Evolutionary conservation across 2,888 invertebrate genomes (phyloP).

Genomic region (Melieria crassipennis): DNA sequence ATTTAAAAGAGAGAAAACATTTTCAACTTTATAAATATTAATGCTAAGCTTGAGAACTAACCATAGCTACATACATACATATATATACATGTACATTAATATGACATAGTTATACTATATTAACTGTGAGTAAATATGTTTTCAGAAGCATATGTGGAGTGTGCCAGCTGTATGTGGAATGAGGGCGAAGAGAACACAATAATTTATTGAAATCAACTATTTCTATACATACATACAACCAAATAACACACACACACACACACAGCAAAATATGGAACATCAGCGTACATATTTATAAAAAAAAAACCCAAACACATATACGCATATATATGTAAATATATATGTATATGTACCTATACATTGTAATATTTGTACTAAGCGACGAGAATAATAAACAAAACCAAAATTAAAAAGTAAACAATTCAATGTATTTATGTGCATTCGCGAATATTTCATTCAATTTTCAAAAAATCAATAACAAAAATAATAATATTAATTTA

Average conservation of each 20-base stretch:
- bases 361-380: slow-evolving; percentile 43
- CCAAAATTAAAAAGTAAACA: slow-evolving; percentile 31
- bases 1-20: slow-evolving; percentile 42
- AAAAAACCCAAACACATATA: slow-evolving; percentile 34
- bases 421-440: slow-evolving; percentile 9
- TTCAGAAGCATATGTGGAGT: slow-evolving; percentile 10
- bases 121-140: background rate
- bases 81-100: background rate
- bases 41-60: no score
- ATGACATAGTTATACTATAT: background rate
- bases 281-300: slow-evolving; percentile 25
- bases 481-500: slow-evolving; percentile 2
- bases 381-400: slow-evolving; percentile 44
- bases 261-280: background rate
- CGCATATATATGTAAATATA: slow-evolving; percentile 43
- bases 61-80: background rate
- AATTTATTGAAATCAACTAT: background rate
- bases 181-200: background rate
- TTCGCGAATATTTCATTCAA: background rate
- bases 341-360: slow-evolving; percentile 35
- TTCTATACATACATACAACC: background rate
- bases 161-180: background rate
- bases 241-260: slow-evolving; percentile 29
- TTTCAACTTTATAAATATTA: no score
- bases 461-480: slow-evolving; percentile 25